Evolutionary conservation across 1,140 invertebrate genomes (phyloP).

Genomic region (Drosophila repleta): DNA sequence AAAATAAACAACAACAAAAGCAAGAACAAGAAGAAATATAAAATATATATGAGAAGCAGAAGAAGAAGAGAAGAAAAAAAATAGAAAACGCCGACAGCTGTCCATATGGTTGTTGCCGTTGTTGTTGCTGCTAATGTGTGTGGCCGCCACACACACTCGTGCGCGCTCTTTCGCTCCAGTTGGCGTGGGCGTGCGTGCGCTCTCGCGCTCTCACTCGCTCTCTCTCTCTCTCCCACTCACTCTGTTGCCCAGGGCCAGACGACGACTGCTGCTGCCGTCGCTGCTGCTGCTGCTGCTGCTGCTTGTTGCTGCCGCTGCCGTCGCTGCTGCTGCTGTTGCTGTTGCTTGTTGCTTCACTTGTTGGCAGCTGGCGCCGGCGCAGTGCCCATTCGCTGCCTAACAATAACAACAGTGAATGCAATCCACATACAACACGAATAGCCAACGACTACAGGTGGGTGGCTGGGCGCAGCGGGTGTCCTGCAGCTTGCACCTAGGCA

Average conservation of each 20-base stretch:
- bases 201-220: slow-evolving; percentile 20
- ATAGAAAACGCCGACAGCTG: slow-evolving; percentile 61
- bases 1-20: slow-evolving; percentile 15
- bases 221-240: slow-evolving; percentile 22
- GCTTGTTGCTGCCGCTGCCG: slow-evolving; percentile 3
- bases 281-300: background rate
- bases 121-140: slow-evolving; percentile 43
- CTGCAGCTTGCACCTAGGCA: slow-evolving; percentile 12
- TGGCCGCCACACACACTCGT: slow-evolving; percentile 39
- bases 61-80: background rate
- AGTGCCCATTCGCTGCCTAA: slow-evolving; percentile 29
- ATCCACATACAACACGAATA: slow-evolving; percentile 51
- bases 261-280: slow-evolving; percentile 21
- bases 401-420: slow-evolving; percentile 62
- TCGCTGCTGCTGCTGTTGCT: slow-evolving; percentile 11
- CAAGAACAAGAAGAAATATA: background rate
- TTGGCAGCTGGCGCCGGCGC: slow-evolving; percentile 68
- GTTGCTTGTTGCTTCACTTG: slow-evolving; percentile 78
- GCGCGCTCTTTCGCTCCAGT: slow-evolving; percentile 34
- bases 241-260: slow-evolving; percentile 39
- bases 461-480: slow-evolving; percentile 13
- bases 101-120: slow-evolving; percentile 64
- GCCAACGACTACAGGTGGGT: slow-evolving; percentile 68
- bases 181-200: slow-evolving; percentile 5
- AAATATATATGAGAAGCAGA: background rate